phyloP scores from a whole-genome alignment of 2,113 vertebrate genomes.

The Microtus ochrogaster region DNA sequence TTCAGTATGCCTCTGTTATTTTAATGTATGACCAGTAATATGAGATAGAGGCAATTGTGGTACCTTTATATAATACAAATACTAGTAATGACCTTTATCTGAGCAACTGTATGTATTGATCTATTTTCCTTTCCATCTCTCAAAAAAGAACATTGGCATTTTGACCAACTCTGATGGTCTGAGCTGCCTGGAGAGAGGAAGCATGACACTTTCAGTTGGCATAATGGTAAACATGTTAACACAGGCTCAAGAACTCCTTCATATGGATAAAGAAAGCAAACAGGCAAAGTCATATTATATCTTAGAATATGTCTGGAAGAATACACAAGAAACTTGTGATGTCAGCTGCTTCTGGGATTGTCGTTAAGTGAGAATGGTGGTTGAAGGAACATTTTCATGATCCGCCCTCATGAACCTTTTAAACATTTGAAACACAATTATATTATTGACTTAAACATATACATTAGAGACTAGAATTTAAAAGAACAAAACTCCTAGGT shows the following conservation, averaged over 20 bases:
- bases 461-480: background rate
- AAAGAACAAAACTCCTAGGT: background rate
- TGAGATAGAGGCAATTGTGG: background rate
- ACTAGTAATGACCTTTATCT: background rate
- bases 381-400: background rate
- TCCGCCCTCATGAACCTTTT: background rate
- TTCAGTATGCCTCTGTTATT: background rate
- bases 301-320: background rate
- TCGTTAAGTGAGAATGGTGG: background rate
- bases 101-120: background rate
- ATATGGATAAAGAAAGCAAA: background rate
- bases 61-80: background rate
- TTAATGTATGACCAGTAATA: background rate
- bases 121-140: constrained; percentile 16
- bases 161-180: background rate
- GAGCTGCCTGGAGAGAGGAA: background rate
- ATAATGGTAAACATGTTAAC: background rate
- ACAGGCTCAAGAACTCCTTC: background rate
- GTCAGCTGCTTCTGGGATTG: background rate
- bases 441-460: background rate
- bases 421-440: background rate
- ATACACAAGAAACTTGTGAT: background rate
- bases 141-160: background rate
- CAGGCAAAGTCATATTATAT: background rate
- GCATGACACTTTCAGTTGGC: background rate